Base-by-base conservation (phyloP, 2,797 vertebrate species). In the Dendrocincla fuliginosa region DNA sequence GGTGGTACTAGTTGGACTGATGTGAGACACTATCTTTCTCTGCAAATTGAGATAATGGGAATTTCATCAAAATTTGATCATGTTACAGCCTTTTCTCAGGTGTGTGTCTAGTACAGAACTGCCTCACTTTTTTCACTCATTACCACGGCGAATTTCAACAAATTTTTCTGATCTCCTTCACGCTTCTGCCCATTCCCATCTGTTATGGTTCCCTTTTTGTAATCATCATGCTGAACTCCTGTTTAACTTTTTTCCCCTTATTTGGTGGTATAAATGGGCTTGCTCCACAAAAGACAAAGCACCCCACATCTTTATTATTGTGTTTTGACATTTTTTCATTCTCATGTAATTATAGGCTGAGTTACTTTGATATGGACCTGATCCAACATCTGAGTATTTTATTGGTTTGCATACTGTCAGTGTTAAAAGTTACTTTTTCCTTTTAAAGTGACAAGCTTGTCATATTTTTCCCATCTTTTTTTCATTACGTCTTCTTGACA, bases 251-350 rank as follows among this genome's bases (percentile, higher is more conserved):
- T 77, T 86, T 87, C 52, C 9, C 92, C 88, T 88, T 96, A 93
- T 97, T 93, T 95, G 82, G 90, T 93, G 59, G 69, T 46, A 37
- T 49, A 19, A 61, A 88, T 75, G 33, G 73, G 18, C n/a, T 84
- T 67, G 42, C 41, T 83, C 33, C 32, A 88, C 70, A 61, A 78
- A 91, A 65, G 53, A 75, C 63, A 87, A 93, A 94, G 37, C 19
- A 70, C 17, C 64, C 42, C 71, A 53, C 33, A 78, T 95, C 84
- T 84, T 95, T 82, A 86, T 83, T 84, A 75, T 76, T 16, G 5
- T 27, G 2, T 90, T 97, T 94, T 95, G 85, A 78, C 13, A 61
- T 55, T 94, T 93, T 89, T 94, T 93, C 59, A 94, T 95, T 91
- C 70, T 87, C 60, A 41, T 67, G 59, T 79, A 86, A 86, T 96